phyloP scores from a whole-genome alignment of 2,888 invertebrate species.

The Pinctada fucata region DNA sequence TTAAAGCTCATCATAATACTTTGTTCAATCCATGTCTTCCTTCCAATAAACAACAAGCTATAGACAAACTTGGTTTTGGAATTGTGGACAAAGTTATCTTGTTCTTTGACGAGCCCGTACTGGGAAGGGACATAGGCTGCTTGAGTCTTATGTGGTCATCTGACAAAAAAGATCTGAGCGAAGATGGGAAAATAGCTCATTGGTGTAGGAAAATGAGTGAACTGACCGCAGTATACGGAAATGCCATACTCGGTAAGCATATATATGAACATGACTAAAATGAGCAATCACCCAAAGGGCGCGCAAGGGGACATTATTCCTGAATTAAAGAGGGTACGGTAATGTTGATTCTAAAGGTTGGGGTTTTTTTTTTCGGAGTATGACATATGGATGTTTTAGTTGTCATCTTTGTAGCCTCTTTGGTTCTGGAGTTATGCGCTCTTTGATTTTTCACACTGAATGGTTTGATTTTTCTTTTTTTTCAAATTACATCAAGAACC shows the following conservation, averaged over 20 bases:
- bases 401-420: too few species aligned
- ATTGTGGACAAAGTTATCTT: background rate
- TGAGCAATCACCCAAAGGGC: too few species aligned
- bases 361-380: too few species aligned
- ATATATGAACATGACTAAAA: too few species aligned
- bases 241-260: background rate
- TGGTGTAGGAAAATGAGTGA: background rate
- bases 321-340: too few species aligned
- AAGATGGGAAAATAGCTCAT: background rate
- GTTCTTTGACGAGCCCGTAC: background rate
- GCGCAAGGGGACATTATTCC: too few species aligned
- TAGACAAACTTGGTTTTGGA: background rate
- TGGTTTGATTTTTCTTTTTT: too few species aligned
- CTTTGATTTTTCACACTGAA: too few species aligned
- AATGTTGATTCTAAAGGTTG: too few species aligned
- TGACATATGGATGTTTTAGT: too few species aligned
- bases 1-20: background rate
- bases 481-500: too few species aligned
- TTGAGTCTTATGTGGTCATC: background rate
- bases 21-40: background rate
- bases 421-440: too few species aligned
- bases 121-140: background rate
- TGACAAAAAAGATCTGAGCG: background rate
- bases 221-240: background rate
- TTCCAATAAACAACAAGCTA: background rate